Percentiles rank a stretch among this genome's conserved stretches.
Conservation (phyloP, 1,140 invertebrate genomes). For the Anastrepha ludens region DNA sequence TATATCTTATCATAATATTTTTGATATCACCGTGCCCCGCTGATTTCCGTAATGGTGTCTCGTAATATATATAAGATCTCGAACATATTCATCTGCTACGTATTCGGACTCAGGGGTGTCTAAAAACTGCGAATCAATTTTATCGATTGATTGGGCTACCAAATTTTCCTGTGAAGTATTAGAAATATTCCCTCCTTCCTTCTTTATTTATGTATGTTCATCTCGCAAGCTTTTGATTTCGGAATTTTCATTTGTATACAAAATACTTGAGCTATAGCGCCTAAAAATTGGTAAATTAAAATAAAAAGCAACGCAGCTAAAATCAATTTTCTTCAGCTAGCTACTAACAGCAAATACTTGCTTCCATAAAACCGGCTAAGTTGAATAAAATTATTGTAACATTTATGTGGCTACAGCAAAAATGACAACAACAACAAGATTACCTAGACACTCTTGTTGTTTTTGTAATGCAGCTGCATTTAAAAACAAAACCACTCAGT, state of each 20-base stretch:
- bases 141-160: too few relatives aligned
- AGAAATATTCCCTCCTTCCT: not conserved
- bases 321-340: not conserved
- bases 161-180: not conserved
- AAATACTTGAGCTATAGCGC: not conserved
- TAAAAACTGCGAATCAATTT: too few relatives aligned
- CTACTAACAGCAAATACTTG: not conserved
- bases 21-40: too few relatives aligned
- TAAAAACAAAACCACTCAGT: too few relatives aligned
- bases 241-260: conserved; percentile 18
- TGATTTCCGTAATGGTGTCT: too few relatives aligned
- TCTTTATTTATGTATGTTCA: not conserved
- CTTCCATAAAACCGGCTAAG: not conserved
- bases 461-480: too few relatives aligned
- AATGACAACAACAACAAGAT: too few relatives aligned
- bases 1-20: too few relatives aligned
- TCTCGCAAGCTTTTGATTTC: not conserved
- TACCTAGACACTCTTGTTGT: not conserved
- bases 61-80: too few relatives aligned
- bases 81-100: too few relatives aligned
- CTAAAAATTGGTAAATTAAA: not conserved
- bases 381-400: not conserved
- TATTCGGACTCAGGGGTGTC: too few relatives aligned
- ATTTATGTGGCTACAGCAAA: too few relatives aligned
- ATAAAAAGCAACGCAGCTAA: not conserved